A percentile compares a stretch with the other conserved stretches of the same genome.
These are phyloP conservation scores for Eupelmus urozonus DNA, from an alignment of 2,888 invertebrate genomes.

Conservation along the genomic window DNA sequence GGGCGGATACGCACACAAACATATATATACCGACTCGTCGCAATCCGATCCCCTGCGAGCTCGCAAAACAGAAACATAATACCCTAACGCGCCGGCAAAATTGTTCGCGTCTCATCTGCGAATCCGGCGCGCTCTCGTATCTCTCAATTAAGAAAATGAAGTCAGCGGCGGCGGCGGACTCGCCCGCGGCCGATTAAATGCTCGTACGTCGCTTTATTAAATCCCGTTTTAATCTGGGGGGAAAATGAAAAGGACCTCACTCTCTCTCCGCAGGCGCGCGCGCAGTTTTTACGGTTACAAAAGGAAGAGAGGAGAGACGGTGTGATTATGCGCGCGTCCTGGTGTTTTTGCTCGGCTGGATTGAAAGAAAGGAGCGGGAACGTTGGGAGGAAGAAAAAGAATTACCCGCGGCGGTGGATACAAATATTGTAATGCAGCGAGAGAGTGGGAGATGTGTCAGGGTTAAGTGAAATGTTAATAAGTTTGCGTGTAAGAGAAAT, in stretches of 20 bases:
- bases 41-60: slow-evolving; percentile 41
- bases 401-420: background rate
- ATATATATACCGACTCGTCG: too few relatives aligned
- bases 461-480: too few relatives aligned
- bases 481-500: too few relatives aligned
- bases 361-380: slow-evolving; percentile 16
- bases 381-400: slow-evolving; percentile 4
- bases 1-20: slow-evolving; percentile 10
- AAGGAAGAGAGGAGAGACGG: slow-evolving; percentile 17
- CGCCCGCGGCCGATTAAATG: slow-evolving; percentile 71
- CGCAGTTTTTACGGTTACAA: slow-evolving; percentile 1
- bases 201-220: slow-evolving; percentile 74
- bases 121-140: slow-evolving; percentile 57
- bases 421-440: background rate
- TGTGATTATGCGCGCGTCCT: too few relatives aligned
- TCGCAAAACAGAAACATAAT: slow-evolving; percentile 40
- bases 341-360: too few relatives aligned
- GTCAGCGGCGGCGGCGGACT: slow-evolving; percentile 64
- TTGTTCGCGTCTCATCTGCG: slow-evolving; percentile 59
- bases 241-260: slow-evolving; percentile 70
- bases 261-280: slow-evolving; percentile 20
- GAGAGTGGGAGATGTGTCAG: background rate
- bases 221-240: slow-evolving; percentile 73
- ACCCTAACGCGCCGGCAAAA: slow-evolving; percentile 19
- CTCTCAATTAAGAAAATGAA: slow-evolving; percentile 68